Percentiles rank a stretch among this genome's conserved stretches.
Evolutionary conservation across 1,140 invertebrate genomes (phyloP).

Genomic region (Lepidotrigona ventralis): DNA sequence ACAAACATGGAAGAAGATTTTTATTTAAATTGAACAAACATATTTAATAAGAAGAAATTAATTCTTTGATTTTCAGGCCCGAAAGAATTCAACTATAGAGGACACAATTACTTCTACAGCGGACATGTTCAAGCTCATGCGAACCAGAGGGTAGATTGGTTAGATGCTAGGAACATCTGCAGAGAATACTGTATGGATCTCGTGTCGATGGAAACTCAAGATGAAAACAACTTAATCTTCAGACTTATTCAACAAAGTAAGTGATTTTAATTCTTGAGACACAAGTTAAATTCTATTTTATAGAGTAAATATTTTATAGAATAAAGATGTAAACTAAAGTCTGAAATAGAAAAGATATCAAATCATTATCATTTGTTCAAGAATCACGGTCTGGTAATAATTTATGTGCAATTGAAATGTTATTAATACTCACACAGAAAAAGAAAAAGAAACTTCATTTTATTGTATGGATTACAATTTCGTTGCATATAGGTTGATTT

Average conservation of each 20-base stretch:
- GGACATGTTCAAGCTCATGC: constrained; percentile 89
- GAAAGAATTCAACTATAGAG: constrained; percentile 92
- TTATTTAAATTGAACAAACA: too few relatives aligned
- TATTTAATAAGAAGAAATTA: background rate
- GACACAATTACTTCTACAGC: constrained; percentile 94
- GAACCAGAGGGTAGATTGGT: constrained; percentile 91
- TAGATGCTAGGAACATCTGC: constrained; percentile 93
- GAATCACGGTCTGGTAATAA: too few relatives aligned
- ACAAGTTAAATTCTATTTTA: background rate
- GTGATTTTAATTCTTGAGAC: constrained; percentile 62
- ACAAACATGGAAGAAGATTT: too few relatives aligned
- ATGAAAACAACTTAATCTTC: constrained; percentile 94
- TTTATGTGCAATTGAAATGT: background rate
- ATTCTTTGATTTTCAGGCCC: constrained; percentile 84
- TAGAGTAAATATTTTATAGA: background rate
- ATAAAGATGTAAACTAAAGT: background rate
- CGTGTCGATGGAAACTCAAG: constrained; percentile 91
- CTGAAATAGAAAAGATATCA: background rate
- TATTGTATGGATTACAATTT: background rate
- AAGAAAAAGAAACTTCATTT: background rate
- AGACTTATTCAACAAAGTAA: constrained; percentile 91
- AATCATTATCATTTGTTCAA: too few relatives aligned
- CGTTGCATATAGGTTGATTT: background rate
- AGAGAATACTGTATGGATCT: constrained; percentile 96
- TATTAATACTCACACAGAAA: background rate